Evolutionary conservation across 2,888 invertebrate species (phyloP).

Genomic region (Parnassius orleans): DNA sequence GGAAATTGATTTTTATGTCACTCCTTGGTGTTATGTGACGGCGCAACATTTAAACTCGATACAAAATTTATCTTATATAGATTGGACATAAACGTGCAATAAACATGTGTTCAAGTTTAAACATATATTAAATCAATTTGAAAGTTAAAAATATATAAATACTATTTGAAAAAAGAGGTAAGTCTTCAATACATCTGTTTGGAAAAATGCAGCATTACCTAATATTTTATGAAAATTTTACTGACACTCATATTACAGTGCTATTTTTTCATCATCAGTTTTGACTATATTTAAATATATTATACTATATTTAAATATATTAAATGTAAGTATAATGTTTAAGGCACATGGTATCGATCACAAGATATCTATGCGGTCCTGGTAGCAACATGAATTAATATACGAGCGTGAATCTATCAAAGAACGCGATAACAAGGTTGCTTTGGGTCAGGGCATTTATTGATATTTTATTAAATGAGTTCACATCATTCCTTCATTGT

Average conservation of each 20-base stretch:
- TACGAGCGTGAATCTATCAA: neutral
- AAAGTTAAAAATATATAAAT: neutral
- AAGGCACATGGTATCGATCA: slow-evolving; percentile 15
- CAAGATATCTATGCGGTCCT: slow-evolving; percentile 1
- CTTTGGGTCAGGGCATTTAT: slow-evolving; percentile 20
- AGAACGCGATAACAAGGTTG: slow-evolving; percentile 19
- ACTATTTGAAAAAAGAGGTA: slow-evolving; percentile 11
- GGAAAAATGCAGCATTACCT: neutral
- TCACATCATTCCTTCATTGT: neutral
- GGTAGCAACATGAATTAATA: neutral
- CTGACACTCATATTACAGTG: too few relatives aligned
- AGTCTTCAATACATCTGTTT: slow-evolving; percentile 1
- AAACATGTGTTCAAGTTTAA: slow-evolving; percentile 32
- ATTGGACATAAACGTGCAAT: neutral
- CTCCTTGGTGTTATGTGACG: slow-evolving; percentile 52
- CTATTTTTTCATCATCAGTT: too few relatives aligned
- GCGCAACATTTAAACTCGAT: slow-evolving; percentile 74
- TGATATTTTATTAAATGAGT: slow-evolving; percentile 13
- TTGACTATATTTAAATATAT: too few relatives aligned
- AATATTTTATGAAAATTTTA: too few relatives aligned
- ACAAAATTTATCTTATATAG: slow-evolving; percentile 33
- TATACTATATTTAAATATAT: too few relatives aligned
- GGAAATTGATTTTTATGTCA: slow-evolving; percentile 67
- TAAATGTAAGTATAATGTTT: neutral
- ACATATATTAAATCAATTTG: neutral